Evolutionary conservation across 1,140 invertebrate species (phyloP).

Genomic region (Drosophila tani): DNA sequence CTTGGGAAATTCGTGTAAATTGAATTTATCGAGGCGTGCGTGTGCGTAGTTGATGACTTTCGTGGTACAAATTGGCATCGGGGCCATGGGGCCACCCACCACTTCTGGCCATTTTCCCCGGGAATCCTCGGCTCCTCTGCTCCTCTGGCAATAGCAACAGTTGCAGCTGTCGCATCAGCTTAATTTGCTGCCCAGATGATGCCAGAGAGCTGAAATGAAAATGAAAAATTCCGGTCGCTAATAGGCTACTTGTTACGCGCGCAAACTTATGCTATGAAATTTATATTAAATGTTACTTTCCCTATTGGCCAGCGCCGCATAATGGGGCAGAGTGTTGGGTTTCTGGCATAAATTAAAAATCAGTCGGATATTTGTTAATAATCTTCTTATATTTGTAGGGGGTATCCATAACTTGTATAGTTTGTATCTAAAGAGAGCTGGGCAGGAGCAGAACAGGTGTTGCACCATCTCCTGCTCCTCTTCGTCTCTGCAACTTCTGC

Average conservation of each 20-base stretch:
- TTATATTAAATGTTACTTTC: constrained; percentile 62
- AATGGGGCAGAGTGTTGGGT: background rate
- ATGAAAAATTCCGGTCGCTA: constrained; percentile 64
- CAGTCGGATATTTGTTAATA: background rate
- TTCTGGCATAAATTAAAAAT: constrained; percentile 1
- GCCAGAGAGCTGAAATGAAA: constrained; percentile 19
- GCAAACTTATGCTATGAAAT: constrained; percentile 74
- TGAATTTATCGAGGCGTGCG: constrained; percentile 81
- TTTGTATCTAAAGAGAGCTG: too few relatives aligned
- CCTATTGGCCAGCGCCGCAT: constrained; percentile 23
- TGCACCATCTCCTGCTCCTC: background rate
- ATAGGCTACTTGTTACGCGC: constrained; percentile 73
- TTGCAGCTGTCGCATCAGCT: constrained; percentile 73
- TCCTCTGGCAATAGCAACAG: constrained; percentile 42
- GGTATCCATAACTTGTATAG: background rate
- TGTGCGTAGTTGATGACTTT: constrained; percentile 79
- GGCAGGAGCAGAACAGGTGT: background rate
- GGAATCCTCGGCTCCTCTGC: background rate
- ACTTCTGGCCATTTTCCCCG: constrained; percentile 42
- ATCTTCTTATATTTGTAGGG: background rate
- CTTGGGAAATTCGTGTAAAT: constrained; percentile 83
- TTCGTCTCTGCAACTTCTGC: background rate
- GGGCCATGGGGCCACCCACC: constrained; percentile 28
- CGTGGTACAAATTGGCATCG: constrained; percentile 73
- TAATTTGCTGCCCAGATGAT: constrained; percentile 73